phyloP scores from a whole-genome alignment of 2,113 vertebrate species.

The Gobio gobio region DNA sequence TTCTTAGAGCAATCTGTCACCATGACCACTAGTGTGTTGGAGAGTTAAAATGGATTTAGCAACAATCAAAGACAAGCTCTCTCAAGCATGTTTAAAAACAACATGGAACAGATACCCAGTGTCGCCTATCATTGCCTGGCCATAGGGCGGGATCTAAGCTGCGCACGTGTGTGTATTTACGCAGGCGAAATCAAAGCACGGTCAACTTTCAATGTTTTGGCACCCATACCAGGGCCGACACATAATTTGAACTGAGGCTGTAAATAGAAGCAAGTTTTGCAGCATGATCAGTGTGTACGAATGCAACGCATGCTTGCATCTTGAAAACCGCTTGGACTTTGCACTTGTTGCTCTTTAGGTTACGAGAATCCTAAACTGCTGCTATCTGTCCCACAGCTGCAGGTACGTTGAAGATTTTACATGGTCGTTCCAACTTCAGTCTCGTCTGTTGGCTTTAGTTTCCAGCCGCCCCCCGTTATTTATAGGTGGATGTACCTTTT shows the following conservation, averaged over 20 bases:
- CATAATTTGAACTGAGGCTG: not conserved
- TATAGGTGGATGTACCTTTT: conserved; percentile 62
- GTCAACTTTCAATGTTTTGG: not conserved
- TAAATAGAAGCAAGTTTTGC: conserved; percentile 13
- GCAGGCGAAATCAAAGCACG: not conserved
- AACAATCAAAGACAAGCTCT: conserved; percentile 49
- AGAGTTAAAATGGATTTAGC: conserved; percentile 43
- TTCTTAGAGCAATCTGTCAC: conserved; percentile 46
- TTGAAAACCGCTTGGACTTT: not conserved
- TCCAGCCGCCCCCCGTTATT: conserved; percentile 55
- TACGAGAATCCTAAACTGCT: not conserved
- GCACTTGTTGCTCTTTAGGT: not conserved
- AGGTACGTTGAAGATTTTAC: not conserved
- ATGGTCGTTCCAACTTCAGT: not conserved
- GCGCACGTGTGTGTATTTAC: conserved; percentile 10
- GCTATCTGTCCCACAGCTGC: not conserved
- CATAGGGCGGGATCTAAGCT: not conserved
- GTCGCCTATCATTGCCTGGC: not conserved
- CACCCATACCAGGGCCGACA: not conserved
- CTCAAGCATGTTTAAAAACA: conserved; percentile 41
- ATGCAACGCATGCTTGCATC: not conserved
- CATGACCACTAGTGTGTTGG: conserved; percentile 47
- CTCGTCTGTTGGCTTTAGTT: conserved; percentile 43
- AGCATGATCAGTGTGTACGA: not conserved
- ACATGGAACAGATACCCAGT: conserved; percentile 16